Base-by-base conservation (phyloP, 2,113 vertebrate species). In the Odocoileus hemionus region DNA sequence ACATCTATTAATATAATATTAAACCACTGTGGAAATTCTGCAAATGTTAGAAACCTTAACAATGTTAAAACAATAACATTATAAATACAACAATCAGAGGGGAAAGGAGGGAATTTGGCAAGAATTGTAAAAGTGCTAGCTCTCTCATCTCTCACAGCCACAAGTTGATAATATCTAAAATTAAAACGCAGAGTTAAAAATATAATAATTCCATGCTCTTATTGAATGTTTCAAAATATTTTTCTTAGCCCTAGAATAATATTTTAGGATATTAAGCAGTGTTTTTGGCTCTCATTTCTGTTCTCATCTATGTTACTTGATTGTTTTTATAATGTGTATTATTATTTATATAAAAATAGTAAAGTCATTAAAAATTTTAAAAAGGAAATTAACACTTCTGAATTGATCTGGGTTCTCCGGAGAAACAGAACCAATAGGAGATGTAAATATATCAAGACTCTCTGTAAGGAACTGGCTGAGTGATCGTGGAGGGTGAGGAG, bases 261-360 rank as follows among this genome's bases (percentile, higher is more conserved):
- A 67, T 60, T 86, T 94, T 19, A 43, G 61, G 39, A 5, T 60
- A 84, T 76, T 86, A 55, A 67, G 54, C 60, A 67, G 47, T 39
- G 43, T 25, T 86, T 85, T 28, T 87, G 89, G 50, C 45, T 93
- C 87, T 93, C 36, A 14, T 67, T 82, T 96, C 86, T 89, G 17
- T 61, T 86, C 80, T 82, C 13, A 19, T 52, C 39, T 47, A 33
- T 67, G 85, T 50, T 47, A 11, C 26, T 47, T 58, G 87, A 52
- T 89, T 94, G 86, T 87, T 89, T 91, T 92, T 52, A 47, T 55
- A 82, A 82, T 33, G 6, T 67, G 50, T 43, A 54, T 60, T 93
- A 45, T 87, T 52, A 13, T 89, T 87, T 90, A 54, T 76, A 47
- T 36, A 80, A 58, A 89, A 97, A 90, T 39, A 64, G 78, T 60